Evolutionary conservation across 2,888 invertebrate species (phyloP), one percentile per base, ranked within the genome.

Genomic region (Xylota sylvarum): DNA sequence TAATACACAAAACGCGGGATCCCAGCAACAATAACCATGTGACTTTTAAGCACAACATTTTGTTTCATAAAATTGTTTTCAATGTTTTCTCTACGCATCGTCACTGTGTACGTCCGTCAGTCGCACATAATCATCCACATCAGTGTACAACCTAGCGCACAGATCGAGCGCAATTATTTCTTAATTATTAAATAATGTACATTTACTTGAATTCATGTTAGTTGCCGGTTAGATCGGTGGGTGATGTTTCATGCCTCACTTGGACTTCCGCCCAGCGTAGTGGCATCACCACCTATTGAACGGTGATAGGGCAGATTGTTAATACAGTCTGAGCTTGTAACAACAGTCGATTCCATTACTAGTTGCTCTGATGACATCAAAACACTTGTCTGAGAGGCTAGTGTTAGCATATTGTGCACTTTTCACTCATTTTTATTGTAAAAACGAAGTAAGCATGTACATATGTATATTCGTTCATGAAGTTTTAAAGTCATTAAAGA

Each of bases 171-270:
- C 81, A 80, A 85, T 85, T 85, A 85, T 76, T 81, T 76, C 72
- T 81, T 81, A 76, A 85, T 81, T 85, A 81, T 81, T 81, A 67
- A 72, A 76, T 77, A 81, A 85, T 76, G 64, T 70, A 74, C 60
- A 56, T 78, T 72, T 78, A 78, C 62, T 43, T 78, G 35, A 19
- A 62, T 40, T 84, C 48, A 74, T 74, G 74, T 58, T 64, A 76
- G 76, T 69, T 65, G 43, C 43, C 80, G 74, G 69, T 76, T 84
- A 76, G 76, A 72, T 81, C 85, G 58, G 60, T 77, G 74, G 72
- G 50, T 85, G 70, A 76, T 80, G 76, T 65, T 80, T 85, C 81
- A 85, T 76, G 80, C 72, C 65, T 85, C 85, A 81, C 76, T 81
- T 76, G 72, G 48, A 85, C 77, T 80, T 80, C 76, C 80, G 84